phyloP scores from a whole-genome alignment of 2,888 invertebrate genomes.

The Ischnura elegans region DNA sequence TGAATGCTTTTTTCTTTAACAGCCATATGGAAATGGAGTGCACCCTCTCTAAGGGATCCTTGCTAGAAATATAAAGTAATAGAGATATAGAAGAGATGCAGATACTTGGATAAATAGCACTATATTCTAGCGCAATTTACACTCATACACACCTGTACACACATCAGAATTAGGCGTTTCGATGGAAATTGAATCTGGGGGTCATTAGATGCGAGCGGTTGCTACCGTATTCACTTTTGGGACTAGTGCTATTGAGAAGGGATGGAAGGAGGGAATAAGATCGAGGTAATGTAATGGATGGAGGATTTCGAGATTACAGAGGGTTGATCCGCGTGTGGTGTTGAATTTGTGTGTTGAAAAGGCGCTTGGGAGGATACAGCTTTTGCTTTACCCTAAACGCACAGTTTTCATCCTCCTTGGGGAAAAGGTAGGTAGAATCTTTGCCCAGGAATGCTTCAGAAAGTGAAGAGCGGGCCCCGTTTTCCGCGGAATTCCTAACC shows the following conservation, averaged over 20 bases:
- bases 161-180: conserved; percentile 57
- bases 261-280: neutral
- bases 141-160: no score
- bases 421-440: neutral
- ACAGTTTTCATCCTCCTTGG: neutral
- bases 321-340: neutral
- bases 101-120: no score
- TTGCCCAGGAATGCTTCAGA: neutral
- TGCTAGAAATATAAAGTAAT: no score
- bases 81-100: no score
- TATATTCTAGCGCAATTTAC: no score
- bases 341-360: neutral
- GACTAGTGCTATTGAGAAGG: neutral
- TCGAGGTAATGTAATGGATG: neutral
- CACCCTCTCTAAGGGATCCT: no score
- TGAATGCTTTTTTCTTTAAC: no score
- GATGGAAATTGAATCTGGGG: conserved; percentile 64
- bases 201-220: conserved; percentile 53
- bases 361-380: neutral
- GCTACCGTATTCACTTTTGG: neutral
- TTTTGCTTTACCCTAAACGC: neutral
- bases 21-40: no score
- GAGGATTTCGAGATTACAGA: neutral
- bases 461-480: neutral
- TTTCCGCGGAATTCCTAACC: conserved; percentile 57